These are phyloP conservation scores for Podarcis muralis DNA, from an alignment of 2,113 vertebrate species.

Conservation along the genomic window DNA sequence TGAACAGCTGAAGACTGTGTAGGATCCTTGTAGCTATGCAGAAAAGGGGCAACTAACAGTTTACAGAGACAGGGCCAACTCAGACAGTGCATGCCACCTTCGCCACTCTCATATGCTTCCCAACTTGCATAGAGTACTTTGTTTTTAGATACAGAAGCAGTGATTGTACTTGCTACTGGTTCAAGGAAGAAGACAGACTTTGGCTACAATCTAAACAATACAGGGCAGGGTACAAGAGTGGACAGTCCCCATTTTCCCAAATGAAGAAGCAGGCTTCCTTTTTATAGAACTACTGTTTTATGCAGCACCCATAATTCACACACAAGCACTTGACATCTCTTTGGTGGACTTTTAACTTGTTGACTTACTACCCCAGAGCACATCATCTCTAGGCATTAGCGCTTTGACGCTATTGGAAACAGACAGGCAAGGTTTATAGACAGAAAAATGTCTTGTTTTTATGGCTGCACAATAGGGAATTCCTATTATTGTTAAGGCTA, in stretches of 20 bases:
- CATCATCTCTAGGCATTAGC: slow-evolving; percentile 45
- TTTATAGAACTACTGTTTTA: background rate
- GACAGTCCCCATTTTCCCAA: background rate
- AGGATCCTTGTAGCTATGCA: background rate
- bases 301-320: background rate
- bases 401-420: slow-evolving; percentile 54
- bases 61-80: too few relatives aligned
- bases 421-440: slow-evolving; percentile 42
- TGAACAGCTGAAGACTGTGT: background rate
- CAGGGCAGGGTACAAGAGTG: background rate
- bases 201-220: background rate
- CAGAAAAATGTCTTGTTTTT: slow-evolving; percentile 51
- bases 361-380: slow-evolving; percentile 48
- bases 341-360: slow-evolving; percentile 40
- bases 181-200: background rate
- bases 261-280: background rate
- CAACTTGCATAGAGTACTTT: background rate
- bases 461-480: slow-evolving; percentile 46
- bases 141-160: background rate
- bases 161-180: background rate
- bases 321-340: background rate
- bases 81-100: background rate
- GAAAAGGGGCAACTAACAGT: too few relatives aligned
- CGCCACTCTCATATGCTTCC: background rate
- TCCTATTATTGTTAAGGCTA: slow-evolving; percentile 35